phyloP scores from a whole-genome alignment of 2,113 vertebrate genomes.

The Oryzias curvinotus region DNA sequence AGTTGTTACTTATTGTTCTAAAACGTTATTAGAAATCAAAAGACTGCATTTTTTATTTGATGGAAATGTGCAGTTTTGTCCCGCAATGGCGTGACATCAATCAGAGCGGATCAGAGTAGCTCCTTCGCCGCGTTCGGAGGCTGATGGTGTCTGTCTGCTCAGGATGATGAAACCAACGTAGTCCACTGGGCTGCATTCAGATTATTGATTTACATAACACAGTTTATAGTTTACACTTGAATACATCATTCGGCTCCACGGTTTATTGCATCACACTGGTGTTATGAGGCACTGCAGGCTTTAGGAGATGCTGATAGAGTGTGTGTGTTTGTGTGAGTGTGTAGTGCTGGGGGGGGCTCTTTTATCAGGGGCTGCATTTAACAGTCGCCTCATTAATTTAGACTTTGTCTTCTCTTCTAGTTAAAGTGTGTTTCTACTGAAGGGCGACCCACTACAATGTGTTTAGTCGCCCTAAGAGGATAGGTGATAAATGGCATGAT shows the following conservation, averaged over 20 bases:
- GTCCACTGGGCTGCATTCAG: slow-evolving; percentile 20
- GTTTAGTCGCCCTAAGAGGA: slow-evolving; percentile 2
- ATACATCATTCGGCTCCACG: slow-evolving; percentile 26
- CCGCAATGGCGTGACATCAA: slow-evolving; percentile 1
- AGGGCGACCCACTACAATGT: too few species aligned
- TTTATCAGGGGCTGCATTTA: slow-evolving; percentile 45
- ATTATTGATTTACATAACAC: slow-evolving; percentile 14
- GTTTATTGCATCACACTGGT: slow-evolving; percentile 30
- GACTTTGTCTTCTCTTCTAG: slow-evolving; percentile 13
- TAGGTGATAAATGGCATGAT: neutral
- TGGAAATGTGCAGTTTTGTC: neutral
- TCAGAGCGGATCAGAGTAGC: slow-evolving; percentile 19
- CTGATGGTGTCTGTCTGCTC: slow-evolving; percentile 10
- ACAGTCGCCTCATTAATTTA: slow-evolving; percentile 23
- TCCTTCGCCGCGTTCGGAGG: neutral
- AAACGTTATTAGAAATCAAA: too few species aligned
- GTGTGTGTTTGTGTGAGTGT: neutral
- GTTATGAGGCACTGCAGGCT: slow-evolving; percentile 18
- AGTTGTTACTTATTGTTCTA: too few species aligned
- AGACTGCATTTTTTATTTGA: too few species aligned
- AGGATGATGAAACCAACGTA: slow-evolving; percentile 49
- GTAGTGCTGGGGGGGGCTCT: neutral
- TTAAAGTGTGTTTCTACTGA: too few species aligned
- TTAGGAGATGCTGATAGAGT: slow-evolving; percentile 35
- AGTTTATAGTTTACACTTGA: slow-evolving; percentile 33